Percentiles rank a stretch among this genome's conserved stretches.
Conservation (phyloP, 2,888 invertebrate species). For the Nephrocerus scutellatus region DNA sequence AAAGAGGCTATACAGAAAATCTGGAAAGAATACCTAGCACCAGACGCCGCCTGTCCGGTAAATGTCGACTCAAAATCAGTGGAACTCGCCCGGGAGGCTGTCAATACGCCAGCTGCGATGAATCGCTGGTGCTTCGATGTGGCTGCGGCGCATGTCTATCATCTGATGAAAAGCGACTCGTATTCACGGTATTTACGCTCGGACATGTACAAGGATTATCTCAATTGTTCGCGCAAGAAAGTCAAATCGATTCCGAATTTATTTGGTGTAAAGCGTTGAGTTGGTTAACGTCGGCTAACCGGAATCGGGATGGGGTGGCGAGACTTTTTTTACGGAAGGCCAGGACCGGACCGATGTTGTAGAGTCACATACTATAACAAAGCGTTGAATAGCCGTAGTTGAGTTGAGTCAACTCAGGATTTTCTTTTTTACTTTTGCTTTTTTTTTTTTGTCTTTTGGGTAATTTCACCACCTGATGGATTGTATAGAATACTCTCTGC, state of each 20-base stretch:
- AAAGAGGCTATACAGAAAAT: conserved; percentile 75
- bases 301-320: neutral
- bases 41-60: conserved; percentile 92
- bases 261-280: conserved; percentile 48
- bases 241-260: conserved; percentile 55
- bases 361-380: too few relatives aligned
- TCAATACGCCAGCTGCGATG: conserved; percentile 57
- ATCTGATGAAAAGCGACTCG: conserved; percentile 98
- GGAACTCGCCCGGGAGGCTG: conserved; percentile 73
- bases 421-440: too few relatives aligned
- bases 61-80: conserved; percentile 93
- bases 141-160: conserved; percentile 97
- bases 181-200: conserved; percentile 96
- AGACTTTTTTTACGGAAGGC: neutral
- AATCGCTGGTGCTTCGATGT: conserved; percentile 95
- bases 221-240: conserved; percentile 95
- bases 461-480: too few relatives aligned
- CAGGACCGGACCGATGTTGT: neutral
- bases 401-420: too few relatives aligned
- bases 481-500: too few relatives aligned
- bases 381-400: too few relatives aligned
- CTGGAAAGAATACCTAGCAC: conserved; percentile 88
- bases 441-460: too few relatives aligned
- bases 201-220: conserved; percentile 96
- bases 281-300: conserved; percentile 17